A percentile compares a stretch with the other conserved stretches of the same genome.
phyloP scores from a whole-genome alignment of 2,113 vertebrate species.

The Podiceps cristatus region DNA sequence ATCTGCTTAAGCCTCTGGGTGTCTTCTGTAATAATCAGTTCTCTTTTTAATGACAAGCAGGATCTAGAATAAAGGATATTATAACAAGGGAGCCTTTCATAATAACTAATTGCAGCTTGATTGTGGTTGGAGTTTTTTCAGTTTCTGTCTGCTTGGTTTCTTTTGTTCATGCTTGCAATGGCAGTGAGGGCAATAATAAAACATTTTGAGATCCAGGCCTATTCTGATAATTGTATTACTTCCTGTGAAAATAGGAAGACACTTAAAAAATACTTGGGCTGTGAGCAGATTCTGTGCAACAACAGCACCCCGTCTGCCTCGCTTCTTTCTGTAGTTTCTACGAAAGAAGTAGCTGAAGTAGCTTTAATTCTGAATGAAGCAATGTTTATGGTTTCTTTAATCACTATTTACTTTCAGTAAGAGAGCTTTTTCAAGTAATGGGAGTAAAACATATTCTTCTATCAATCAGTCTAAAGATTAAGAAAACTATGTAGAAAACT shows the following conservation, averaged over 20 bases:
- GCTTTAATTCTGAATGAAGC: background rate
- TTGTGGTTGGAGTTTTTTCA: background rate
- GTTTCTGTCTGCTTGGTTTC: background rate
- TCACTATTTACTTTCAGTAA: conserved; percentile 55
- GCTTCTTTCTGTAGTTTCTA: background rate
- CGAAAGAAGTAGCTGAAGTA: background rate
- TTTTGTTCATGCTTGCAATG: background rate
- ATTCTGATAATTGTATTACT: background rate
- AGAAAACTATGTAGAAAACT: conserved; percentile 20
- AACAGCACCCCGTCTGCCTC: accelerated
- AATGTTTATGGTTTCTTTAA: conserved; percentile 48
- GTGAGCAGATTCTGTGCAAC: background rate
- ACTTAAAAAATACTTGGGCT: background rate
- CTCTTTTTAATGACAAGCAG: background rate
- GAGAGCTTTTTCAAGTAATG: conserved; percentile 28
- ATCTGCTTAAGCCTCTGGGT: background rate
- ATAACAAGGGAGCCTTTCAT: background rate
- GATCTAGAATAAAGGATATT: background rate
- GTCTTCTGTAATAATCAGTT: background rate
- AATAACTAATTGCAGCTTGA: background rate
- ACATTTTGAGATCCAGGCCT: background rate
- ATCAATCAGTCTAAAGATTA: conserved; percentile 4
- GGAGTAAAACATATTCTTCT: conserved; percentile 16
- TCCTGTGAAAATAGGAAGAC: background rate
- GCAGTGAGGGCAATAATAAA: background rate